Conservation (phyloP, 2,888 invertebrate species). For the Heliconius aoede region DNA sequence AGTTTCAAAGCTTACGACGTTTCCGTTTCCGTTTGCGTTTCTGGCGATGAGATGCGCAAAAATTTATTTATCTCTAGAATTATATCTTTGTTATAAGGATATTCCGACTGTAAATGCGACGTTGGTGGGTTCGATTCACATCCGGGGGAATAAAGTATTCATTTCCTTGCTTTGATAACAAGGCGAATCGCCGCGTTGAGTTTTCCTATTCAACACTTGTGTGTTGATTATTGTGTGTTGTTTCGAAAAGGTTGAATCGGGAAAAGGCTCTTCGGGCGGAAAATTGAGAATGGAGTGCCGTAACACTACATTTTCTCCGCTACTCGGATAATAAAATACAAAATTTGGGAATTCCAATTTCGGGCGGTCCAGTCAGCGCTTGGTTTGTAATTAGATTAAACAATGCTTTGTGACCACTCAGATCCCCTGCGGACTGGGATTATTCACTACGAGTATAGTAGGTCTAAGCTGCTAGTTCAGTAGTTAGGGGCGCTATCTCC, state of each 20-base stretch:
- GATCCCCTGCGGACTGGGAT: background rate
- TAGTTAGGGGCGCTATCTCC: background rate
- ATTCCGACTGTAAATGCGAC: background rate
- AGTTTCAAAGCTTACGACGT: background rate
- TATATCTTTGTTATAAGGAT: background rate
- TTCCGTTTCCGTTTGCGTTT: conserved; percentile 22
- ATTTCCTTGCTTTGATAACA: background rate
- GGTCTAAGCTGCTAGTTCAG: background rate
- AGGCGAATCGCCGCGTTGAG: background rate
- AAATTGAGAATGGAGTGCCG: background rate
- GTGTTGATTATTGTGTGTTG: too few relatives aligned
- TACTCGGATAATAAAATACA: background rate
- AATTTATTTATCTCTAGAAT: background rate
- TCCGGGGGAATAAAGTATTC: background rate
- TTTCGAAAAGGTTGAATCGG: too few relatives aligned
- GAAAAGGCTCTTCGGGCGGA: too few relatives aligned
- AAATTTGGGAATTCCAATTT: conserved; percentile 16
- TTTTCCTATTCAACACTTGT: background rate
- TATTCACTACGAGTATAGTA: background rate
- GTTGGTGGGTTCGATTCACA: background rate
- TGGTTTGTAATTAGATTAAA: conserved; percentile 20
- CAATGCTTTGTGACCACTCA: conserved; percentile 22
- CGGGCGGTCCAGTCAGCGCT: background rate
- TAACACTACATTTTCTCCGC: background rate
- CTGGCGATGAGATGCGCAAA: background rate